These are phyloP conservation scores for Nemopilema nomurai DNA, from an alignment of 30 jellyfish, hydroid and myxozoan genomes.

Conservation along the genomic window DNA sequence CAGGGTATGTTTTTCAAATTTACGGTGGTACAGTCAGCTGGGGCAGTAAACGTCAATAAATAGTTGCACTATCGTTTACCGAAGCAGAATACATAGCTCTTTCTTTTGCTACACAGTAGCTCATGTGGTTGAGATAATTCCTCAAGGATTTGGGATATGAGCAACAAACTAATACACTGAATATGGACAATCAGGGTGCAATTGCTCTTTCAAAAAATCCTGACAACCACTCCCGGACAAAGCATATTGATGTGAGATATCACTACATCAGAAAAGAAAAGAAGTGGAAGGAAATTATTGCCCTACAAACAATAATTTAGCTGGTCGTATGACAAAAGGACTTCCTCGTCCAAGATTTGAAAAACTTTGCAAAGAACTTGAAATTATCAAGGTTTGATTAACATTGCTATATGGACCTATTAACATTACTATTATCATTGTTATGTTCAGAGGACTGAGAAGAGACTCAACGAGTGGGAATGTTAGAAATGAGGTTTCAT, in stretches of 20 bases:
- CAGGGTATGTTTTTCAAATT: too few relatives aligned
- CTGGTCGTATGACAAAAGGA: constrained; percentile 11
- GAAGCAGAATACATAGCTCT: constrained; percentile 30
- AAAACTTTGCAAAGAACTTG: constrained; percentile 6
- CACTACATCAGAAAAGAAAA: constrained; percentile 12
- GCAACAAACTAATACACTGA: constrained; percentile 8
- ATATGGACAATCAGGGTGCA: constrained; percentile 44
- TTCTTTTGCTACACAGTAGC: constrained; percentile 23
- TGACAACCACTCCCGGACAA: constrained; percentile 28
- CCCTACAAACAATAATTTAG: constrained; percentile 28
- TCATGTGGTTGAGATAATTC: constrained; percentile 3
- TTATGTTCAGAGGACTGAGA: too few relatives aligned
- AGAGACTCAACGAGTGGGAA: too few relatives aligned
- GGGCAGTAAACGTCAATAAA: too few relatives aligned
- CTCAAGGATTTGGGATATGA: constrained; percentile 17
- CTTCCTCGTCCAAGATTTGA: constrained; percentile 16
- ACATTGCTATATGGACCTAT: too few relatives aligned
- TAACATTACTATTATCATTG: too few relatives aligned
- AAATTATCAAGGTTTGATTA: too few relatives aligned
- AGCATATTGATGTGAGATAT: constrained; percentile 50
- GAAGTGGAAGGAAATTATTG: constrained; percentile 34
- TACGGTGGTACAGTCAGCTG: too few relatives aligned
- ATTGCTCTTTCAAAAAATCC: constrained; percentile 34
- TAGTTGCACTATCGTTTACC: constrained; percentile 17
- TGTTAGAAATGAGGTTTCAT: too few relatives aligned